Evolutionary conservation across 2,113 vertebrate genomes (phyloP).

Genomic region (Oryctolagus cuniculus): mOryCun1.1 NC_091435.1:137842501-137843000

Average conservation of each 20-base stretch:
- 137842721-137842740: not conserved
- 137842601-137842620: not conserved
- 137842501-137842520: not conserved
- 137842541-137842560: not conserved
- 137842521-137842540: not conserved
- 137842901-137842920: not conserved
- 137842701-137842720: not conserved
- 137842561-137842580: not conserved
- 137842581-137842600: not conserved
- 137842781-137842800: not conserved
- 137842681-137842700: not conserved
- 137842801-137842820: not conserved
- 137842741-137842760: not conserved
- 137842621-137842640: not conserved
- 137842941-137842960: not conserved
- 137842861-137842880: not conserved
- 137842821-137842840: not conserved
- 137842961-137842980: not conserved
- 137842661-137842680: not conserved
- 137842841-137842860: not conserved
- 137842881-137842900: not conserved
- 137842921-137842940: not conserved
- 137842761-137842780: not conserved
- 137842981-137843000: no score
- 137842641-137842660: not conserved